phyloP scores from a whole-genome alignment of 2,113 vertebrate genomes.

The Pavo muticus region DNA sequence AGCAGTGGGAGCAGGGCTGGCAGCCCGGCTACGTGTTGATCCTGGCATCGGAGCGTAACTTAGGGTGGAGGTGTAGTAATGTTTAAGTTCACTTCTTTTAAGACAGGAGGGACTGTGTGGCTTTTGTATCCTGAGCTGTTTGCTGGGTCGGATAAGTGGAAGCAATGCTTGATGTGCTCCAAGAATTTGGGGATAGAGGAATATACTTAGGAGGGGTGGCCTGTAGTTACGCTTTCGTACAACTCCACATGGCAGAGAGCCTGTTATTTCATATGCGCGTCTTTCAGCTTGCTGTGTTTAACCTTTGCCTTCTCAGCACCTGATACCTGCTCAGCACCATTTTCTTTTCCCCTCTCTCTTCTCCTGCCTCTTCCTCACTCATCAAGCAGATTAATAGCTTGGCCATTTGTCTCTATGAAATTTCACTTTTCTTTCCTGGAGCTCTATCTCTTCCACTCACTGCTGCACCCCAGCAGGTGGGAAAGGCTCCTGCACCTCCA shows the following conservation, averaged over 20 bases:
- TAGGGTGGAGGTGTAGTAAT: slow-evolving; percentile 40
- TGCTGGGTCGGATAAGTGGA: slow-evolving; percentile 13
- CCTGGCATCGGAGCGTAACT: slow-evolving; percentile 47
- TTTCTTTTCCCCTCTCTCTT: not conserved
- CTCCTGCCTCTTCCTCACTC: not conserved
- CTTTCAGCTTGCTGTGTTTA: not conserved
- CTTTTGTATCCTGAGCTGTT: slow-evolving; percentile 66
- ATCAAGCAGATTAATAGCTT: not conserved
- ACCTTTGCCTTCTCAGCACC: not conserved
- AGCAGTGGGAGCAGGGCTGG: not conserved
- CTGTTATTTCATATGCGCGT: not conserved
- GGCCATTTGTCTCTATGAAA: not conserved
- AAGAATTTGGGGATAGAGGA: not conserved
- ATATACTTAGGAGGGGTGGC: not conserved
- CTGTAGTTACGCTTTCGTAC: not conserved
- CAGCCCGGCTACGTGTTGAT: slow-evolving; percentile 52
- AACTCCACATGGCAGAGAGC: not conserved
- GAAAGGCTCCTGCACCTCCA: not conserved
- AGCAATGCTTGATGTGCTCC: not conserved
- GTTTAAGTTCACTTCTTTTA: slow-evolving; percentile 55
- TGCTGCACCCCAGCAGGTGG: not conserved
- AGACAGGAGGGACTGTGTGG: slow-evolving; percentile 35
- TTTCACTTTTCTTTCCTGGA: not conserved
- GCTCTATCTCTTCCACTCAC: rapidly evolving
- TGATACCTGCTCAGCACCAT: not conserved